These are phyloP conservation scores for Loxodonta africana DNA, from an alignment of 2,113 vertebrate genomes.

Conservation along the genomic window DNA sequence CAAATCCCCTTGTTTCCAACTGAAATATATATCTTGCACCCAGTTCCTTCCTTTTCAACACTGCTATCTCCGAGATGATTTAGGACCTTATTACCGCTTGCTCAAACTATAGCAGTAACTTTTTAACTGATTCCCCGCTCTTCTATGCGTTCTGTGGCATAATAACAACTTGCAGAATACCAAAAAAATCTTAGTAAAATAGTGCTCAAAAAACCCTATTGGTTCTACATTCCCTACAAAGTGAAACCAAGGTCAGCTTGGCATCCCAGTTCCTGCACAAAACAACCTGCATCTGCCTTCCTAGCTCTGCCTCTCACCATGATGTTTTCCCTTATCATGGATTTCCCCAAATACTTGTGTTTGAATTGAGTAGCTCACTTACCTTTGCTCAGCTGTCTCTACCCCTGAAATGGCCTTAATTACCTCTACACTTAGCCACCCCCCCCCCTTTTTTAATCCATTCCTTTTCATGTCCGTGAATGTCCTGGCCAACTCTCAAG, in stretches of 20 bases:
- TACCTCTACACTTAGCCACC: not conserved
- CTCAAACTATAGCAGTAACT: not conserved
- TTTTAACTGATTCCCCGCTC: not conserved
- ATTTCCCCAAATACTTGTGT: not conserved
- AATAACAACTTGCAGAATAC: not conserved
- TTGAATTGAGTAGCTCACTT: not conserved
- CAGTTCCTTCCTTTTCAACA: not conserved
- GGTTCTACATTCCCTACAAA: not conserved
- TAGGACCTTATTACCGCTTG: not conserved
- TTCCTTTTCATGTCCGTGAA: not conserved
- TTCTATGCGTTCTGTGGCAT: not conserved
- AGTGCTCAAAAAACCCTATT: not conserved
- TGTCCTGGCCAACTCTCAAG: not conserved
- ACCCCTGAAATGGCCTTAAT: not conserved
- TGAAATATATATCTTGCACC: not conserved
- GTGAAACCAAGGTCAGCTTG: not conserved
- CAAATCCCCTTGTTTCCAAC: not conserved
- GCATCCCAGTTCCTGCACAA: fast-evolving
- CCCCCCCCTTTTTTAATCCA: not conserved
- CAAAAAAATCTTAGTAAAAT: not conserved
- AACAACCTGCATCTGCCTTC: not conserved
- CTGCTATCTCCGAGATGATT: not conserved
- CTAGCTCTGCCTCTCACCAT: not conserved
- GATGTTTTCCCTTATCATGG: not conserved
- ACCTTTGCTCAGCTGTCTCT: not conserved